Percentiles rank a stretch among this genome's conserved stretches.
Conservation (phyloP, 2,797 vertebrate genomes). For the Parauchenoglanis ngamensis region DNA sequence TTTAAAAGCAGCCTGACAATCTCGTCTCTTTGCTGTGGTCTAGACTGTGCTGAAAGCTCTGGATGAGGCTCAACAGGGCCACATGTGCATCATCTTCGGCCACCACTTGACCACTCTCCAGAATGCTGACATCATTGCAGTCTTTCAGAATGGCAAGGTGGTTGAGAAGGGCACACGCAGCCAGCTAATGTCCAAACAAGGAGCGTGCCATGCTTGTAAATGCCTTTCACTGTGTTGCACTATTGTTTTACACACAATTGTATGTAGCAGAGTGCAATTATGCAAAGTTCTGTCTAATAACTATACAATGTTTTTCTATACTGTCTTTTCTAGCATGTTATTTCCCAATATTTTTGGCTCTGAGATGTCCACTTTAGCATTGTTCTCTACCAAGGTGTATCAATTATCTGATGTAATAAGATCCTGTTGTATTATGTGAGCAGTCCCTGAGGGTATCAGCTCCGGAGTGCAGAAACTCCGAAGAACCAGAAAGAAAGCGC, state of each 20-base stretch:
- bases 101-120: conserved; percentile 70
- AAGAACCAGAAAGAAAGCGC: not conserved
- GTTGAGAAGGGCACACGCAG: conserved; percentile 73
- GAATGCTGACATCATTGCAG: conserved; percentile 70
- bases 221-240: conserved; percentile 33
- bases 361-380: not conserved
- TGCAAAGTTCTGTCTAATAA: not conserved
- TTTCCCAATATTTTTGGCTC: not conserved
- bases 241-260: not conserved
- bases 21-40: not conserved
- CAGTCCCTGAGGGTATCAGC: not conserved
- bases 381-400: not conserved
- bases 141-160: conserved; percentile 69
- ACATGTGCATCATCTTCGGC: conserved; percentile 73
- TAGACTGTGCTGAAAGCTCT: conserved; percentile 72
- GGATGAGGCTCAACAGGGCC: conserved; percentile 65
- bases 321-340: not conserved
- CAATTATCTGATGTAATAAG: not conserved
- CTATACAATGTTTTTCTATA: not conserved
- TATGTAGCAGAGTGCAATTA: not conserved
- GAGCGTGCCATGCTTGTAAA: conserved; percentile 73
- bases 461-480: not conserved
- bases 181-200: conserved; percentile 69
- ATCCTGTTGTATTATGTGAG: not conserved
- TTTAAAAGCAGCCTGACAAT: not conserved